A percentile compares a stretch with the other conserved stretches of the same genome.
Conservation (phyloP, 2,113 vertebrate genomes). For the Raja brachyura region DNA sequence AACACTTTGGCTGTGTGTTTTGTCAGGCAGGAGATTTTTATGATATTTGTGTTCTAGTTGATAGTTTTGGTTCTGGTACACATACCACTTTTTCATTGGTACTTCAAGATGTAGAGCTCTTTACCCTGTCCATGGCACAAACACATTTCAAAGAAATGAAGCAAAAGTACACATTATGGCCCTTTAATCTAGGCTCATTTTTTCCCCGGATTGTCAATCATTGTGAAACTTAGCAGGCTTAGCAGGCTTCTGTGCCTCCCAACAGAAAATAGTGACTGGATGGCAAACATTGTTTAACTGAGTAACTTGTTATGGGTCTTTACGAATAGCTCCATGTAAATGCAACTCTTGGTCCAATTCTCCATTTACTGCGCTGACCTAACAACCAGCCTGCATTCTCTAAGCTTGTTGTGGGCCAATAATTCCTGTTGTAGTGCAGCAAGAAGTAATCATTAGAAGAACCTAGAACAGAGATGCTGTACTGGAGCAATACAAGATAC, state of each 20-base stretch:
- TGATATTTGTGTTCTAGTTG: background rate
- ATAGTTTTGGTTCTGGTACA: background rate
- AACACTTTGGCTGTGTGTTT: background rate
- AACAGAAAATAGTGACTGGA: background rate
- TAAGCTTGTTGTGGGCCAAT: background rate
- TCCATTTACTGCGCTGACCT: background rate
- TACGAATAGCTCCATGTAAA: background rate
- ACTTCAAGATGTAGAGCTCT: background rate
- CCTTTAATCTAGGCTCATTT: no score
- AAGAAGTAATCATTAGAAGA: background rate
- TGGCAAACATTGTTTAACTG: background rate
- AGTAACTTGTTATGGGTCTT: background rate
- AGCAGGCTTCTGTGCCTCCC: background rate
- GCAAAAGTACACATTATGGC: no score
- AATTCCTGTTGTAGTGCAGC: background rate
- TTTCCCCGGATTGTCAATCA: no score
- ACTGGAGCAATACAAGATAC: background rate
- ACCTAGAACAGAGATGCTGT: background rate
- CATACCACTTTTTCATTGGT: background rate
- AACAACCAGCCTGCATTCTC: background rate
- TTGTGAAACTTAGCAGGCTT: background rate
- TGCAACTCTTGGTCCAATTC: background rate
- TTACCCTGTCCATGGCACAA: background rate
- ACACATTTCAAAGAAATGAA: no score
- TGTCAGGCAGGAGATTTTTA: background rate